Conservation (phyloP, 1,140 invertebrate genomes). For the Heliconius hermathena region DNA sequence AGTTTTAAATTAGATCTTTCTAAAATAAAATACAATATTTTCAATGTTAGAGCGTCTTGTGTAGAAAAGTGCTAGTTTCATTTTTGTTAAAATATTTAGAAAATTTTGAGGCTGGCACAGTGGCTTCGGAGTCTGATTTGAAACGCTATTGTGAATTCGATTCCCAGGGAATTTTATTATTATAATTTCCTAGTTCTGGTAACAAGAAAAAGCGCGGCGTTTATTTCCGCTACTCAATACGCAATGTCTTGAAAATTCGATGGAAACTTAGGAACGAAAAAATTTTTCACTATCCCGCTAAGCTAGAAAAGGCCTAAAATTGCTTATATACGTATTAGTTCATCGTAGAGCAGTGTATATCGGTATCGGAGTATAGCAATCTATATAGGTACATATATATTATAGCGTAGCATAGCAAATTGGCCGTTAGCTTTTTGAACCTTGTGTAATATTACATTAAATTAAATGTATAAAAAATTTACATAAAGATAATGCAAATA, state of each 20-base stretch:
- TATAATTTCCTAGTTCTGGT: neutral
- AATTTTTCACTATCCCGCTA: no score
- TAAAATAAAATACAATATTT: neutral
- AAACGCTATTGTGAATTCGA: neutral
- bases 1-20: slow-evolving; percentile 3
- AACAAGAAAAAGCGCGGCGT: neutral
- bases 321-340: no score
- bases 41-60: neutral
- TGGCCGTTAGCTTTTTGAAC: no score
- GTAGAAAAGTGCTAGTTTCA: neutral
- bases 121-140: neutral
- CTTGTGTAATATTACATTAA: no score
- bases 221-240: neutral
- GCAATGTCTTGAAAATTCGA: neutral
- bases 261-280: no score
- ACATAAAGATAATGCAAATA: no score
- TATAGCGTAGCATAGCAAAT: neutral
- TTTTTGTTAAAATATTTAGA: neutral
- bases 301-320: no score
- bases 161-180: neutral
- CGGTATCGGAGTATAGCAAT: neutral
- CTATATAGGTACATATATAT: no score
- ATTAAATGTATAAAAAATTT: no score
- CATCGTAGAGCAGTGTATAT: neutral
- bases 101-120: neutral